Conservation (phyloP, 2,113 vertebrate species). For the Stictonetta naevosa region DNA sequence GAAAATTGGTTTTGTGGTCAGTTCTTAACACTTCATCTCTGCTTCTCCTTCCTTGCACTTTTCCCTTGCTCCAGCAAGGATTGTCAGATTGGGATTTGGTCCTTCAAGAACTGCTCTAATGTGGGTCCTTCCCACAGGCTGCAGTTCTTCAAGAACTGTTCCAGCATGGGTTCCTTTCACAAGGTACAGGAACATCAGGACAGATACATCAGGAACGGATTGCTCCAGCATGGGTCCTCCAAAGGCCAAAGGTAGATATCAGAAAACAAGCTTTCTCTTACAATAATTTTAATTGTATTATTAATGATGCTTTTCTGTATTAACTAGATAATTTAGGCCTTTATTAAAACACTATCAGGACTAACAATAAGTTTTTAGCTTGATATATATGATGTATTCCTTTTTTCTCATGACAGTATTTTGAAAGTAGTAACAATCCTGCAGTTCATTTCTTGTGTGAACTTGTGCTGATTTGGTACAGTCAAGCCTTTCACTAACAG, state of each 20-base stretch:
- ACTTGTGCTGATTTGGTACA: not conserved
- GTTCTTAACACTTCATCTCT: not conserved
- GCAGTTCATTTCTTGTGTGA: not conserved
- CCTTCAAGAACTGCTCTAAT: not conserved
- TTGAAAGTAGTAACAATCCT: not conserved
- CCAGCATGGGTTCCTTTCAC: not conserved
- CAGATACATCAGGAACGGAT: not conserved
- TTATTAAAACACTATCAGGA: not conserved
- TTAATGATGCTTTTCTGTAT: not conserved
- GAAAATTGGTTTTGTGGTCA: not conserved
- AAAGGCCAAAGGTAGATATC: not conserved
- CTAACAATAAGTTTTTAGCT: not conserved
- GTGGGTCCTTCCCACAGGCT: not conserved
- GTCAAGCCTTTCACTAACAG: not conserved
- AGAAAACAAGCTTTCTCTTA: not conserved
- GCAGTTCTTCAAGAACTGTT: not conserved
- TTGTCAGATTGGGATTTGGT: not conserved
- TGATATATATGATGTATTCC: not conserved
- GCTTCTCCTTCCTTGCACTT: not conserved
- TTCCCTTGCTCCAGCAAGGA: not conserved
- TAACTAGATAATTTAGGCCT: not conserved
- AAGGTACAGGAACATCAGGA: too few relatives aligned
- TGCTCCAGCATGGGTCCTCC: not conserved
- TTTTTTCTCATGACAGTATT: not conserved
- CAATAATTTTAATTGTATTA: not conserved